Conservation (phyloP, 2,797 vertebrate species). For the Lepidocolaptes lacrymiger region DNA sequence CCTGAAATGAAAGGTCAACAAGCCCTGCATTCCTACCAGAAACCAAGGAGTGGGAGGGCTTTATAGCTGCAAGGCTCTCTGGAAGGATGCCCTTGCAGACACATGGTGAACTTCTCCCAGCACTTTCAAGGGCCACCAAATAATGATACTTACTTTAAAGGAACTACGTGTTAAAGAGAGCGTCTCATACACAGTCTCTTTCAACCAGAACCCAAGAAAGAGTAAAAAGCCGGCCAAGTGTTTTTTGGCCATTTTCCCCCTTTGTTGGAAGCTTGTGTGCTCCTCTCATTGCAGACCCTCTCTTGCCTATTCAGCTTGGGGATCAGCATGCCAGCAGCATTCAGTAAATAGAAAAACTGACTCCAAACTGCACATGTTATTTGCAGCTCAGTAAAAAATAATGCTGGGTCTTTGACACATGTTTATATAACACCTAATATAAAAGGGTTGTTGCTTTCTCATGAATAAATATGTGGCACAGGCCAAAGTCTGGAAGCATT, state of each 20-base stretch:
- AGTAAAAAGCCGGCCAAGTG: background rate
- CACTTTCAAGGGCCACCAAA: background rate
- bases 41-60: background rate
- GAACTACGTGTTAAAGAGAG: background rate
- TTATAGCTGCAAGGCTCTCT: fast-evolving
- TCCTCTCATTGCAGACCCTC: background rate
- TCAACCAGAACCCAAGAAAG: background rate
- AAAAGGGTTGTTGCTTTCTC: constrained; percentile 37
- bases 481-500: background rate
- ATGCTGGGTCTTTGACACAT: constrained; percentile 30
- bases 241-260: background rate
- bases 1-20: background rate
- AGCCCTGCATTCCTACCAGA: background rate
- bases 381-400: constrained; percentile 51
- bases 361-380: constrained; percentile 17
- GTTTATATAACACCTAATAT: constrained; percentile 51
- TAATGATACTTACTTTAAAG: background rate
- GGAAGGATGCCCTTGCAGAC: background rate
- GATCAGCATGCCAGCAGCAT: background rate
- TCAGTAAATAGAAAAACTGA: constrained; percentile 14
- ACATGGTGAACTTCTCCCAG: background rate
- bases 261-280: background rate
- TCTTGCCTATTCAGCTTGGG: background rate
- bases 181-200: background rate
- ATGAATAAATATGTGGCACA: background rate